These are phyloP conservation scores for Leucoraja erinaceus DNA, from an alignment of 2,113 vertebrate genomes.

Conservation along the genomic window DNA sequence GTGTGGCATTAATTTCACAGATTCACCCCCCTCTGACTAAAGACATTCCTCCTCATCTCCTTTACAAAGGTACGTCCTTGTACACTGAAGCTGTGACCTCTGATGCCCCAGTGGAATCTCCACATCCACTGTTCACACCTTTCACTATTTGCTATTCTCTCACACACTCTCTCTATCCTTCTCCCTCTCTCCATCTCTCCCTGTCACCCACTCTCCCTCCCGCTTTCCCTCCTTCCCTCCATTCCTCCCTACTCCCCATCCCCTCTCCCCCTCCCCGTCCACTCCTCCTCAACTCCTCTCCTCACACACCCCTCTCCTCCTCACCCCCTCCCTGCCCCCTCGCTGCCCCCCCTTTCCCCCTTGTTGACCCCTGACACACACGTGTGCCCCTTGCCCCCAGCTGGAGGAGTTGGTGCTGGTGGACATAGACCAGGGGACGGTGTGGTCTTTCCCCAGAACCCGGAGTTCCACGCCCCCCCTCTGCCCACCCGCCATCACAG, in stretches of 20 bases:
- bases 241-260: too few relatives aligned
- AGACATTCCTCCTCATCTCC: too few relatives aligned
- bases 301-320: too few relatives aligned
- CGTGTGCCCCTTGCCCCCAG: neutral
- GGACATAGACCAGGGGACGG: neutral
- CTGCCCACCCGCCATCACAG: neutral
- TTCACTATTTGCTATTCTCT: neutral
- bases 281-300: too few relatives aligned
- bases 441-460: neutral
- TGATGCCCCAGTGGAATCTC: too few relatives aligned
- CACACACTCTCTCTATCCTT: neutral
- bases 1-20: too few relatives aligned
- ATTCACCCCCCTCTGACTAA: too few relatives aligned
- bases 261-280: neutral
- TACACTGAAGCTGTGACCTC: too few relatives aligned
- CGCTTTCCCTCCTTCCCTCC: neutral
- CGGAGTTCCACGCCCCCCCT: neutral
- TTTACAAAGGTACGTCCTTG: neutral
- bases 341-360: too few relatives aligned
- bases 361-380: too few relatives aligned
- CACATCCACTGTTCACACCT: neutral
- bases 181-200: neutral
- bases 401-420: constrained; percentile 27
- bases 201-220: neutral
- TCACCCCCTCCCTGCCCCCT: too few relatives aligned